Evolutionary conservation across 2,113 vertebrate species (phyloP).

Genomic region (Heterotilapia buettikoferi): DNA sequence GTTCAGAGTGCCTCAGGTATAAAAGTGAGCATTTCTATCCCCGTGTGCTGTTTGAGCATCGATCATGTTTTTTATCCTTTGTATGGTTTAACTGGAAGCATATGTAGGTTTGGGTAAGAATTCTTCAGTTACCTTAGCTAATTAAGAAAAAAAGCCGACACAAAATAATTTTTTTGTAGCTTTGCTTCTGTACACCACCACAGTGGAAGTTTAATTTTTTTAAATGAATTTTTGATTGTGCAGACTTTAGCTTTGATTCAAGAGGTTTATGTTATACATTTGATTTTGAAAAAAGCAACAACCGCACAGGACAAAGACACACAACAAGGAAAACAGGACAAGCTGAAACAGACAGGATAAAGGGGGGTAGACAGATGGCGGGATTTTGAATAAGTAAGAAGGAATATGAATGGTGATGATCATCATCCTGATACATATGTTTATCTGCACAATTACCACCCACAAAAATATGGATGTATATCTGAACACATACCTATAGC

Average conservation of each 20-base stretch:
- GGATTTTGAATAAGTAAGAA: background rate
- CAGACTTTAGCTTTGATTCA: background rate
- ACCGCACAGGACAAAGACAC: background rate
- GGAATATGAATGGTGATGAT: background rate
- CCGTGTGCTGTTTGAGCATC: background rate
- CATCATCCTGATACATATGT: background rate
- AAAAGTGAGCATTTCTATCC: background rate
- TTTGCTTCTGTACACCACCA: background rate
- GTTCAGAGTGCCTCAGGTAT: background rate
- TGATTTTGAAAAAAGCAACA: background rate
- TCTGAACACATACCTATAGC: background rate
- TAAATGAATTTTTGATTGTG: background rate
- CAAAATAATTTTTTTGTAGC: background rate
- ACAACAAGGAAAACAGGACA: background rate
- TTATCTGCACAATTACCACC: rapidly evolving
- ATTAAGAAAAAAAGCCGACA: background rate
- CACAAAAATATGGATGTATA: background rate
- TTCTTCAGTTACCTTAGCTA: background rate
- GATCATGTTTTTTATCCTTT: background rate
- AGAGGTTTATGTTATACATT: rapidly evolving
- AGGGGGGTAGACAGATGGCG: rapidly evolving
- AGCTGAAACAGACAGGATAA: background rate
- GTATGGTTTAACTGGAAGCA: background rate
- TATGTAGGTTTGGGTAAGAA: rapidly evolving
- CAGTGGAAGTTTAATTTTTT: background rate